Evolutionary conservation across 1,140 invertebrate species (phyloP).

Genomic region (Bombus consobrinus): DNA sequence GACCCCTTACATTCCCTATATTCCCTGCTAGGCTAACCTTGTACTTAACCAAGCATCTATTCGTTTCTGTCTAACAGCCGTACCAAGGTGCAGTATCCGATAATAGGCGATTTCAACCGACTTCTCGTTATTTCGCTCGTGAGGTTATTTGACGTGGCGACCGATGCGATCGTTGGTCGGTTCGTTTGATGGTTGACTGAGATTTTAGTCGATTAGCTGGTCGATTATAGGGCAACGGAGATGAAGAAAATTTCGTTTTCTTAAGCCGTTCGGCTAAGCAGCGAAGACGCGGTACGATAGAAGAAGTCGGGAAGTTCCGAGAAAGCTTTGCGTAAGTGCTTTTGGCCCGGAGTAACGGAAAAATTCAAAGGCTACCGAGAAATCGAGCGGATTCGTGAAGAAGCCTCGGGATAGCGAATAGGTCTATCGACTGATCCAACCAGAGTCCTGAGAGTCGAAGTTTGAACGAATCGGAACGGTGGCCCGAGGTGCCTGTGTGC

Average conservation of each 20-base stretch:
- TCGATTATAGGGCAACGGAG: neutral
- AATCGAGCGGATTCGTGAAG: slow-evolving; percentile 12
- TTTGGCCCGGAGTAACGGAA: neutral
- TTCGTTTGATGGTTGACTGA: neutral
- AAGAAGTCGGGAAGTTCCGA: neutral
- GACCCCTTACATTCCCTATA: neutral
- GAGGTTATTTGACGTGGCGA: neutral
- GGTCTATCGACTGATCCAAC: slow-evolving; percentile 21
- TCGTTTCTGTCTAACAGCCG: slow-evolving; percentile 20
- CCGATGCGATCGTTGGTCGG: neutral
- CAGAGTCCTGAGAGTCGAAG: neutral
- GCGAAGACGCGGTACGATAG: neutral
- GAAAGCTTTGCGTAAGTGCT: slow-evolving; percentile 17
- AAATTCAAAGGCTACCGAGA: slow-evolving; percentile 34
- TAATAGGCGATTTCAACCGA: slow-evolving; percentile 7
- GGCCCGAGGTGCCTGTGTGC: neutral
- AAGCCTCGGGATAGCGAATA: neutral
- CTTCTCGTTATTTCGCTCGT: neutral
- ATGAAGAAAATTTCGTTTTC: slow-evolving; percentile 2
- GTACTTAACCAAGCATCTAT: slow-evolving; percentile 27
- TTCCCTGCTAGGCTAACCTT: slow-evolving; percentile 10
- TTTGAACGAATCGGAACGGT: neutral
- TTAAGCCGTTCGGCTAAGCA: neutral
- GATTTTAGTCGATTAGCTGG: neutral
- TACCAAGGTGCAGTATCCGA: neutral